Conservation (phyloP, 2,888 invertebrate species). For the Gymnosoma rotundatum region DNA sequence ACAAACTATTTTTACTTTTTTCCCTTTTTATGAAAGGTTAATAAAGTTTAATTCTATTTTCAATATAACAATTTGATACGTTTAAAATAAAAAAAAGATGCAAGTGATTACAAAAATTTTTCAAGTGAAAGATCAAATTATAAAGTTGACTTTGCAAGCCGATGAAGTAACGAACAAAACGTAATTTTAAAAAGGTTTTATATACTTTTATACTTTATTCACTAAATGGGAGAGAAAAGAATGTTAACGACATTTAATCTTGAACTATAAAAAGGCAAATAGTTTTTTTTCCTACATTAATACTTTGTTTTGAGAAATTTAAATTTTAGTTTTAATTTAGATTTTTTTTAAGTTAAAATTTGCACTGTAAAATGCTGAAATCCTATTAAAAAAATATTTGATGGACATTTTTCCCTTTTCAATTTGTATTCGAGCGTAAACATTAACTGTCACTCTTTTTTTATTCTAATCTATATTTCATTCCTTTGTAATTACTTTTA, state of each 20-base stretch:
- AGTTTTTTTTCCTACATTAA: background rate
- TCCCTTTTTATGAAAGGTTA: no score
- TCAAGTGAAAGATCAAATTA: constrained; percentile 25
- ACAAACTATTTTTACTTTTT: no score
- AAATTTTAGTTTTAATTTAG: no score
- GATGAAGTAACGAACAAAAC: background rate
- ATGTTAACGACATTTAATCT: background rate
- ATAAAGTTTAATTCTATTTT: no score
- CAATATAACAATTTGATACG: background rate
- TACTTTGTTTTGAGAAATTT: no score
- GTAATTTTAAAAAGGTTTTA: background rate
- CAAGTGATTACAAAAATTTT: background rate
- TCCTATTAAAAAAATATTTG: background rate
- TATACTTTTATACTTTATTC: background rate
- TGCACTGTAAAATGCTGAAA: no score
- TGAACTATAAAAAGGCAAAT: background rate
- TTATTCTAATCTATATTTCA: background rate
- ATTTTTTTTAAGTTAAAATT: no score
- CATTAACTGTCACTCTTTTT: constrained; percentile 15
- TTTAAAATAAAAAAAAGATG: background rate
- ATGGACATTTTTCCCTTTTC: background rate
- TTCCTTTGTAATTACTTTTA: constrained; percentile 13
- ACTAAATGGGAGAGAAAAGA: background rate
- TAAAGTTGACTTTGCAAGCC: background rate
- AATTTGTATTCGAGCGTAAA: background rate